phyloP scores from a whole-genome alignment of 2,888 invertebrate genomes.

The Morpho achilles region DNA sequence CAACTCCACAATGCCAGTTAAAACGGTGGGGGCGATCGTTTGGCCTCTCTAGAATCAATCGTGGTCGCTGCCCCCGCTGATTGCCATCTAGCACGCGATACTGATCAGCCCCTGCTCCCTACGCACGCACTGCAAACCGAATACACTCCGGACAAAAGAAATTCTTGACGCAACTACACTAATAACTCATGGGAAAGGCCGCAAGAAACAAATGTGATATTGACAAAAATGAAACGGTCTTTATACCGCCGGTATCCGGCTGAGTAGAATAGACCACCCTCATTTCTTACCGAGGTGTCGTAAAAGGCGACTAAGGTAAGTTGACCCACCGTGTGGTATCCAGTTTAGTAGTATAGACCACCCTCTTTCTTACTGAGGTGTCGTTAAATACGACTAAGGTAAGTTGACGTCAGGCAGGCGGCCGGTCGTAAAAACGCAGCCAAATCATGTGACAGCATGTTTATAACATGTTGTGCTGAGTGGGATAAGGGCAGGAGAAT shows the following conservation, averaged over 20 bases:
- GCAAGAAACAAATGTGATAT: constrained; percentile 31
- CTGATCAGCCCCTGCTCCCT: constrained; percentile 64
- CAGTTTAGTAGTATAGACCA: no score
- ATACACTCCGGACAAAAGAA: constrained; percentile 50
- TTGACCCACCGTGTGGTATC: no score
- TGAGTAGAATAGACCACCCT: no score
- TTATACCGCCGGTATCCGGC: constrained; percentile 12
- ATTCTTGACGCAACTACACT: constrained; percentile 53
- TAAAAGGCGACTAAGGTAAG: no score
- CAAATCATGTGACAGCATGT: no score
- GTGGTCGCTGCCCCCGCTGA: constrained; percentile 66
- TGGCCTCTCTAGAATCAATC: constrained; percentile 60
- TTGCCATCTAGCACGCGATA: constrained; percentile 71
- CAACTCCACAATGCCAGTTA: constrained; percentile 24
- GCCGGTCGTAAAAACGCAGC: no score
- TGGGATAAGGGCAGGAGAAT: no score
- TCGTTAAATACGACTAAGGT: no score
- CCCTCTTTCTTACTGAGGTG: no score
- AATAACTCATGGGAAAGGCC: constrained; percentile 37
- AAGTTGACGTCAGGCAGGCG: no score
- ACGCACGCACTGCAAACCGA: constrained; percentile 45
- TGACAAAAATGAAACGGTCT: constrained; percentile 29
- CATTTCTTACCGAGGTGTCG: no score
- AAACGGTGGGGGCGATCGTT: constrained; percentile 31
- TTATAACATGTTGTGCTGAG: no score